Evolutionary conservation across 2,797 vertebrate species (phyloP), one percentile per base, ranked within the genome.

Genomic region (Staurois parvus): DNA sequence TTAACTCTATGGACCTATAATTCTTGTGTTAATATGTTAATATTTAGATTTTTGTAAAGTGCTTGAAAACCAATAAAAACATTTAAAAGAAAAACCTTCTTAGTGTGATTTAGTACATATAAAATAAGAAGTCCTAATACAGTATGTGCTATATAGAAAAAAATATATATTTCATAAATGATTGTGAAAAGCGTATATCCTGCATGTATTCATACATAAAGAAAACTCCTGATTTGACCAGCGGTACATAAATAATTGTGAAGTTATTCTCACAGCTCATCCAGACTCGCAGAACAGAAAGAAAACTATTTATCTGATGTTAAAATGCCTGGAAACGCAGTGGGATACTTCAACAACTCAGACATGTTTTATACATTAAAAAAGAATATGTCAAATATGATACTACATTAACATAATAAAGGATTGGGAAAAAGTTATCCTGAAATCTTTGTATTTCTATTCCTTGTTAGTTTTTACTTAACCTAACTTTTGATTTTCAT

Each of bases 401-500:
- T 45, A 74, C 12, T 5, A 40, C 24, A 37, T 29, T 66, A 42
- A 74, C 11, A 74, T 72, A 59, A 72, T 28, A 81, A 56, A 62
- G 21, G 9, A 82, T 28, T 48, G 9, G 9, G 8, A 17, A 70
- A 26, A 30, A 10, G 12, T 34, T 64, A 17, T 37, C 32, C 24
- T 52, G 68, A 12, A 45, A 30, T 13, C 28, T 73, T 15, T 68
- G 30, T 37, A 67, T 45, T 30, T 37, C 21, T 26, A 6, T 48
- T 17, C 5, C 37, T 32, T 69, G 28, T 69, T 30, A 52, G 40
- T 17, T 56, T 67, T 84, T 70, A 10, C 17, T 48, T 29, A 15
- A 73, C 30, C 34, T 40, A 84, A 48, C 67, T 88, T 89, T 0
- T 6, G 77, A 10, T 86, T 62, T 85, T 73, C 85, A 87, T 79